Base-by-base conservation (phyloP, 2,888 invertebrate species). In the Ethmia dodecea region DNA sequence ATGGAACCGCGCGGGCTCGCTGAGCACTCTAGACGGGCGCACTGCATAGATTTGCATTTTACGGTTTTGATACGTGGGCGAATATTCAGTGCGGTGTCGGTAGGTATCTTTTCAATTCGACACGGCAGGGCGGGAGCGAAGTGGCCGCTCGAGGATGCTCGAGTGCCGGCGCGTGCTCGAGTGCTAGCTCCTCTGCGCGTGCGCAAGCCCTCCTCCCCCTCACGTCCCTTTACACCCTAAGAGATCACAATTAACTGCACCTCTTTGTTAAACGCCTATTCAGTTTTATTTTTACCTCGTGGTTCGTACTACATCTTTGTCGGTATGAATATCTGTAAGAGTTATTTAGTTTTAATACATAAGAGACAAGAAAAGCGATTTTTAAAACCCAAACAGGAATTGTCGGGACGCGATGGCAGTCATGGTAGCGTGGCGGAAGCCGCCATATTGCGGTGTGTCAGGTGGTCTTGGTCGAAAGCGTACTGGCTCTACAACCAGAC, bases 21-120 rank as follows among this genome's bases (percentile, higher is more conserved):
- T 59, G 68, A 73, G 77, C 63, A 75, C 77, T 71, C 70, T 73
- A 77, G 78, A 79, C 75, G 70, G 74, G 76, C 78, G 71, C 75
- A 75, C 76, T 74, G 81, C 79, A 80, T 80, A 79, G 79, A 84
- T 86, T 86, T 86, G 81, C 86, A 84, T 84, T 83, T 83, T 84
- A 79, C 77, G 67, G 78, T 80, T 84, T 81, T 81, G 80, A 81
- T 84, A 83, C 76, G 76, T 78, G 76, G 71, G 74, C 79, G 81
- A 80, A 83, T 80, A 84, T 84, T 80, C 80, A 83, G 76, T 68
- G 69, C 71, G 66, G 78, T 77, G 80, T 79, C 69, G 72, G 73
- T 33, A 79, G 77, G 80, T 83, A 81, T 86, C 83, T 84, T 84
- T 84, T 81, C 72, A 83, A 78, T 81, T 74, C 69, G 74, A 77